Base-by-base conservation (phyloP, 64 coral and sea anemone genomes). In the Exaiptasia diaphana region DNA sequence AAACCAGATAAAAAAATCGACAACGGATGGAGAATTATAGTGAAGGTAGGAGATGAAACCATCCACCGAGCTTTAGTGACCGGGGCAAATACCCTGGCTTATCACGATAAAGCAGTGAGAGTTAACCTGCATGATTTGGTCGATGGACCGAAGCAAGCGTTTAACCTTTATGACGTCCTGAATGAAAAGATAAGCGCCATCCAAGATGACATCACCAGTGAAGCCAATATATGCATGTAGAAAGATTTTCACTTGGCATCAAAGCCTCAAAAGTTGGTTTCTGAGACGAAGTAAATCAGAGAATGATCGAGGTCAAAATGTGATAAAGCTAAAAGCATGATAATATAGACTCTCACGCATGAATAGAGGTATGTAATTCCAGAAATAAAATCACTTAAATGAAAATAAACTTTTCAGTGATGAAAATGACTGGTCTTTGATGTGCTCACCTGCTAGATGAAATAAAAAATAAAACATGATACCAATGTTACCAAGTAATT, bases 31-130 rank as follows among this genome's bases (percentile, higher is more conserved):
- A 62, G 31, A 29, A 62, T 62, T 24, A 62, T 29, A 62, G 58
- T 62, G n/a, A 62, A 62, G 31, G 31, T 24, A 29, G 58, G 58
- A 62, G 31, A 62, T 20, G n/a, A 62, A 62, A 62, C n/a, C n/a
- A 62, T 62, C 31, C 58, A 62, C 58, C 58, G 58, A 62, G 58
- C 58, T 62, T 24, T 29, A 62, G 58, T 62, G 21, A 29, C 21
- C n/a, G 58, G 58, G 31, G 58, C 58, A 62, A 62, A 62, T 62
- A 62, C 31, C 58, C 58, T 62, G n/a, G 58, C 58, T 62, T 62
- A 62, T 62, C 58, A 62, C n/a, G 58, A 62, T n/a, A n/a, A n/a
- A n/a, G n/a, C n/a, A n/a, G n/a, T n/a, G n/a, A n/a, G n/a, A n/a
- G n/a, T n/a, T n/a, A 8, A 62, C 58, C 58, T 62, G 21, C 31